Evolutionary conservation across 2,888 invertebrate genomes (phyloP).

Genomic region (Apotomis capreana): DNA sequence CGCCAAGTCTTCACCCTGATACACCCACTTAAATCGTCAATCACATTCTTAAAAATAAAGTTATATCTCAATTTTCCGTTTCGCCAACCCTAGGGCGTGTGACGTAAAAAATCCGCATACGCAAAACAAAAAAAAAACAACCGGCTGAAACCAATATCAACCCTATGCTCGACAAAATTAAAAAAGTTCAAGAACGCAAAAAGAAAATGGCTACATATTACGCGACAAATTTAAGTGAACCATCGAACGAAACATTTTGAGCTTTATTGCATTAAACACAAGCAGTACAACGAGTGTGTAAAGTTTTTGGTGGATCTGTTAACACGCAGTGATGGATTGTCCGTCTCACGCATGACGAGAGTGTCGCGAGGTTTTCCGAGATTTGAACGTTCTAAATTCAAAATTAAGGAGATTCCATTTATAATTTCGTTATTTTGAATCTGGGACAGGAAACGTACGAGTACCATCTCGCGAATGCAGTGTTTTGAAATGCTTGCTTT

Average conservation of each 20-base stretch:
- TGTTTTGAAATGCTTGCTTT: too few species aligned
- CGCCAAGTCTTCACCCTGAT: conserved; percentile 56
- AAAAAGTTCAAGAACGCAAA: conserved; percentile 38
- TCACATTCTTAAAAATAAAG: conserved; percentile 78
- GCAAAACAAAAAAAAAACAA: conserved; percentile 34
- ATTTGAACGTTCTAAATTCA: conserved; percentile 49
- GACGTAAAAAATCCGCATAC: conserved; percentile 63
- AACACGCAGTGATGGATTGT: conserved; percentile 76
- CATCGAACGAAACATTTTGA: conserved; percentile 42
- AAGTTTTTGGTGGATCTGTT: conserved; percentile 56
- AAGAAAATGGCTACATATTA: conserved; percentile 55
- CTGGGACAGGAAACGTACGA: conserved; percentile 6
- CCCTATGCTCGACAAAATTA: conserved; percentile 38
- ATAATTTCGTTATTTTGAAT: conserved; percentile 59
- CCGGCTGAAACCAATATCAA: conserved; percentile 44
- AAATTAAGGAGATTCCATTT: conserved; percentile 44
- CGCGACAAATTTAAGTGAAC: conserved; percentile 43
- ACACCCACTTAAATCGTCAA: conserved; percentile 73
- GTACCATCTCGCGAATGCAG: too few species aligned
- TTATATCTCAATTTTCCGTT: conserved; percentile 80
- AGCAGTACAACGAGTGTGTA: conserved; percentile 35
- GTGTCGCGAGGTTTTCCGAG: conserved; percentile 72
- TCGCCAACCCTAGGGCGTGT: conserved; percentile 70
- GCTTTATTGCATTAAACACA: conserved; percentile 42
- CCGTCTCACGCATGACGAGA: conserved; percentile 71